phyloP scores from a whole-genome alignment of 2,113 vertebrate species.

The Eublepharis macularius region DNA sequence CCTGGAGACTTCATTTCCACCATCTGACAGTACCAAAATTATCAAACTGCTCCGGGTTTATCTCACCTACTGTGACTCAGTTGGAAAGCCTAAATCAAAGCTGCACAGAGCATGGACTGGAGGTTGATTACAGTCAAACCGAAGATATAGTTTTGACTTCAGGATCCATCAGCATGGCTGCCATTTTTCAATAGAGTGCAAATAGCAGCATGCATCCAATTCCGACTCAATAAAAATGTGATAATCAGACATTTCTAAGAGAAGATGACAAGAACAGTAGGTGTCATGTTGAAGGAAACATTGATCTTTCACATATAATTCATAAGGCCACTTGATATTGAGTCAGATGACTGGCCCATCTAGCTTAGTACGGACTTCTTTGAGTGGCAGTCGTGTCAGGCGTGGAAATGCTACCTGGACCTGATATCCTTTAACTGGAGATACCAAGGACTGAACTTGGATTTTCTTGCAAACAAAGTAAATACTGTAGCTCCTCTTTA shows the following conservation, averaged over 20 bases:
- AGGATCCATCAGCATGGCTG: background rate
- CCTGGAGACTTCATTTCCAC: slow-evolving; percentile 52
- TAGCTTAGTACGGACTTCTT: too few relatives aligned
- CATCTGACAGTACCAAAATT: slow-evolving; percentile 45
- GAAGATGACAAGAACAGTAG: background rate
- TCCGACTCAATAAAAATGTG: background rate
- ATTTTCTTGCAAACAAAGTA: too few relatives aligned
- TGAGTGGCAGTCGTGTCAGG: too few relatives aligned
- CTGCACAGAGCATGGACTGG: slow-evolving; percentile 29
- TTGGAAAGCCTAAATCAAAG: slow-evolving; percentile 54
- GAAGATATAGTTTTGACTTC: slow-evolving; percentile 48
- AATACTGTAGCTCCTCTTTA: too few relatives aligned
- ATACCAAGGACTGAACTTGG: too few relatives aligned
- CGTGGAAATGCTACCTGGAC: too few relatives aligned
- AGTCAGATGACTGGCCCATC: too few relatives aligned
- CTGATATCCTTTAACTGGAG: too few relatives aligned
- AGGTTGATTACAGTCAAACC: slow-evolving; percentile 49
- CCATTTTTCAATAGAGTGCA: background rate
- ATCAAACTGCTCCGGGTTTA: slow-evolving; percentile 55
- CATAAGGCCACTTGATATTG: background rate
- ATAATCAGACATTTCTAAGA: background rate
- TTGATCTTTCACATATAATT: background rate
- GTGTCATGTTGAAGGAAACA: background rate
- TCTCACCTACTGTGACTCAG: slow-evolving; percentile 44
- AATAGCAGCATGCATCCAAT: background rate